phyloP scores from a whole-genome alignment of 2,888 invertebrate genomes.

The Papilio gigon region DNA sequence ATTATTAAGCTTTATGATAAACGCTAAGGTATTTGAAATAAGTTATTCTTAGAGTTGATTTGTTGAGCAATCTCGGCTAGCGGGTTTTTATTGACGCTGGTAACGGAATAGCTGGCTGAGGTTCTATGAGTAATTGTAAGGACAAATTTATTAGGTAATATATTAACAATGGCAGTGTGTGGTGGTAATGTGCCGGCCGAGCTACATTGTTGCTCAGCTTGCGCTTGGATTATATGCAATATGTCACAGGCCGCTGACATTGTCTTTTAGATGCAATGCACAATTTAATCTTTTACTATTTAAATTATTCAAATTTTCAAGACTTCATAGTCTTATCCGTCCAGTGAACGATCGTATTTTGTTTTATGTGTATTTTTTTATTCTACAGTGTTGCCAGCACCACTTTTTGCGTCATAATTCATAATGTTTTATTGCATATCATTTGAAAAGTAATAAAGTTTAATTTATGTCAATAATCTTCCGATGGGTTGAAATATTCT shows the following conservation, averaged over 20 bases:
- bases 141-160: constrained; percentile 62
- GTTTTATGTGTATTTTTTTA: too few species aligned
- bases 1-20: background rate
- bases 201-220: constrained; percentile 53
- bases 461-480: constrained; percentile 6
- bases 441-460: background rate
- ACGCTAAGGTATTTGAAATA: background rate
- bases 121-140: constrained; percentile 45
- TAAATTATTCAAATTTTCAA: too few species aligned
- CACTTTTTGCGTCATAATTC: background rate
- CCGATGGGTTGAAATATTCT: constrained; percentile 26
- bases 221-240: constrained; percentile 36
- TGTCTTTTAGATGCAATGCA: constrained; percentile 38
- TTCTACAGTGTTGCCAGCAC: too few species aligned
- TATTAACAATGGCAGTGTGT: constrained; percentile 60
- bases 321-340: background rate
- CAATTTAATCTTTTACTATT: constrained; percentile 43
- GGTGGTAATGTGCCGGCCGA: constrained; percentile 51
- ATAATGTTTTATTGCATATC: background rate
- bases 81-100: constrained; percentile 26
- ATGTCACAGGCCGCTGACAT: constrained; percentile 13
- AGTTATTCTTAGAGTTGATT: background rate
- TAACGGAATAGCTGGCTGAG: constrained; percentile 21
- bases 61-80: constrained; percentile 17
- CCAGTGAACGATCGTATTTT: background rate